Percentiles rank a stretch among this genome's conserved stretches.
Conservation (phyloP, 2,113 vertebrate genomes). For the Psammodynastes pulverulentus region DNA sequence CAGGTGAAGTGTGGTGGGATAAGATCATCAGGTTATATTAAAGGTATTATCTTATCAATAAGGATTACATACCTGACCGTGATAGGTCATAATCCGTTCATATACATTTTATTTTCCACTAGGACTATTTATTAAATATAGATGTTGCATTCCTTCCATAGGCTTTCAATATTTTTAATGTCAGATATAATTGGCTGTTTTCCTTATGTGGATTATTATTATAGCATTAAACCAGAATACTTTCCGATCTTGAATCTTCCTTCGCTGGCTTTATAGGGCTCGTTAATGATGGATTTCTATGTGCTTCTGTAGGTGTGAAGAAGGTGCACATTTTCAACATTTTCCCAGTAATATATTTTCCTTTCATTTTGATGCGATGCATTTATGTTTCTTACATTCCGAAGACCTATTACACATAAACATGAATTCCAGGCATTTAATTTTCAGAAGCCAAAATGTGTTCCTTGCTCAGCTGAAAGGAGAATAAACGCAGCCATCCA, state of each 20-base stretch:
- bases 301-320: not conserved
- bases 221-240: constrained; percentile 12
- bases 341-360: not conserved
- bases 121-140: not conserved
- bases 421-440: constrained; percentile 7
- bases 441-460: not conserved
- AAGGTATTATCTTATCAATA: constrained; percentile 35
- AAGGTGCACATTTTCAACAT: not conserved
- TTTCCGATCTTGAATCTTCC: not conserved
- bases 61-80: constrained; percentile 44
- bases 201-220: constrained; percentile 47
- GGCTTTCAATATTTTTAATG: not conserved
- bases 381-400: not conserved
- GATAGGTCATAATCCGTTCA: constrained; percentile 6
- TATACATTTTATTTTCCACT: not conserved
- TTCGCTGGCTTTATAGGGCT: not conserved
- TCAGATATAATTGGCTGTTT: not conserved
- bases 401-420: constrained; percentile 1
- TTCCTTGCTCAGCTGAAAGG: not conserved
- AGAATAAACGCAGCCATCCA: constrained; percentile 14
- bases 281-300: not conserved
- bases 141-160: not conserved
- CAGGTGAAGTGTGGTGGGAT: constrained; percentile 41
- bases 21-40: constrained; percentile 34
- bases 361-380: not conserved